phyloP scores from a whole-genome alignment of 2,797 vertebrate species.

The Siniperca undulata region DNA sequence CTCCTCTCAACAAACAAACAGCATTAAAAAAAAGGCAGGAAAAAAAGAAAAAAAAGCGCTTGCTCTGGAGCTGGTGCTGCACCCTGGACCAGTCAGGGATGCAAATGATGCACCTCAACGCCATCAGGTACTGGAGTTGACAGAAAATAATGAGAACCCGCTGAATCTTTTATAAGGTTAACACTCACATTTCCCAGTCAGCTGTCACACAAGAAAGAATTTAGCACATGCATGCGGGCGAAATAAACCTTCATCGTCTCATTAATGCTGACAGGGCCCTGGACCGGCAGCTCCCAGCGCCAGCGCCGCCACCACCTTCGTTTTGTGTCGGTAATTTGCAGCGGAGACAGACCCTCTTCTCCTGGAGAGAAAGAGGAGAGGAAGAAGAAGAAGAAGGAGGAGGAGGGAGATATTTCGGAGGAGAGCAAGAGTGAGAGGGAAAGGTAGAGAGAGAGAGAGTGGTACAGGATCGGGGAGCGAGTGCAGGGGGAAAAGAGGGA shows the following conservation, averaged over 20 bases:
- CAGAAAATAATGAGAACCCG: conserved; percentile 99
- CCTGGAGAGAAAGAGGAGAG: conserved; percentile 81
- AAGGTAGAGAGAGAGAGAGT: conserved; percentile 55
- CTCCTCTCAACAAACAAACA: conserved; percentile 84
- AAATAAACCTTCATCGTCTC: conserved; percentile 98
- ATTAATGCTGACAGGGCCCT: conserved; percentile 99
- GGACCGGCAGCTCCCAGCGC: conserved; percentile 88
- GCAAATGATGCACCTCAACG: conserved; percentile 93
- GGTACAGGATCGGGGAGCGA: conserved; percentile 75
- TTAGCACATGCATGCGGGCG: conserved; percentile 92
- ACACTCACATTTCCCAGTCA: conserved; percentile 97
- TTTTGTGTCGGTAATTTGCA: conserved; percentile 99
- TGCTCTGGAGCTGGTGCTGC: conserved; percentile 69
- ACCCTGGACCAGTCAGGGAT: conserved; percentile 88
- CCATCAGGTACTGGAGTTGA: conserved; percentile 95
- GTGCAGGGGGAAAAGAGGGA: conserved; percentile 80
- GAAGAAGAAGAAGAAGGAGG: conserved; percentile 37
- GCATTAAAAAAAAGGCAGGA: conserved; percentile 36
- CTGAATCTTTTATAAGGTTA: conserved; percentile 99
- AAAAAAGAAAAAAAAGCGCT: conserved; percentile 22
- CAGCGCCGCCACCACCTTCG: conserved; percentile 90
- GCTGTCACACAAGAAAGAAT: conserved; percentile 99
- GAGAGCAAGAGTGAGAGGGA: conserved; percentile 72
- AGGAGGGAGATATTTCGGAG: conserved; percentile 60
- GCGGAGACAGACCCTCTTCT: conserved; percentile 86